Base-by-base conservation (phyloP, 2,113 vertebrate genomes). In the Megatriorchis doriae region DNA sequence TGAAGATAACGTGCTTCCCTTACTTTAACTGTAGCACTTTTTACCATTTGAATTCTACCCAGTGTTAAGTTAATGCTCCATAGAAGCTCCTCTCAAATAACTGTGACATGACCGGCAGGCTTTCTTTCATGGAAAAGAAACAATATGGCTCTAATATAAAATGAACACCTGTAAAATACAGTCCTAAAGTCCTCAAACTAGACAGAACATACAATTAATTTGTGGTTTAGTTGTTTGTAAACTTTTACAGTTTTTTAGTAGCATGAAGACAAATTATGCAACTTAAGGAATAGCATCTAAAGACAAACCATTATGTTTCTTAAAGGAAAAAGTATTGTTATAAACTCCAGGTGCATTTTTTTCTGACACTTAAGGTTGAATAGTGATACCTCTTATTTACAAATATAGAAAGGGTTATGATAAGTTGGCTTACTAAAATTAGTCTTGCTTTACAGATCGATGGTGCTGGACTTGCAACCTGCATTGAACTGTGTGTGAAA, bases 401-500 rank as follows among this genome's bases (percentile, higher is more conserved):
- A 87, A 86, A 15, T 89, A 11, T 2, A 82, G 65, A 36, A 55
- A 74, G 34, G 29, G 15, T 61, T 77, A 12, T 34, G 18, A 38
- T 91, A 70, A 86, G 36, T 55, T 81, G 81, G n/a, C 11, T 59
- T 67, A 96, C 70, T 95, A 65, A 97, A 86, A 90, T 94, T 38
- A 94, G 32, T 94, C 84, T 34, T 96, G 78, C 84, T 97, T 97
- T 95, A 73, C 95, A 99, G 99, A 98, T 99, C 14, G 98, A 99
- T 96, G 97, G 97, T 68, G 98, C 97, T 96, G 99, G 99, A 87
- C 98, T 99, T 89, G 98, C 99, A 65, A 98, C 98, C 47, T 99
- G 99, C 96, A 98, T 99, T 93, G 99, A 99, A 88, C 97, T 99
- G 83, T 99, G 99, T 93, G 98, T 99, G 72, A 98, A 98, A 96